A percentile compares a stretch with the other conserved stretches of the same genome.
Evolutionary conservation across 2,113 vertebrate genomes (phyloP).

Genomic region (Connochaetes taurinus): DNA sequence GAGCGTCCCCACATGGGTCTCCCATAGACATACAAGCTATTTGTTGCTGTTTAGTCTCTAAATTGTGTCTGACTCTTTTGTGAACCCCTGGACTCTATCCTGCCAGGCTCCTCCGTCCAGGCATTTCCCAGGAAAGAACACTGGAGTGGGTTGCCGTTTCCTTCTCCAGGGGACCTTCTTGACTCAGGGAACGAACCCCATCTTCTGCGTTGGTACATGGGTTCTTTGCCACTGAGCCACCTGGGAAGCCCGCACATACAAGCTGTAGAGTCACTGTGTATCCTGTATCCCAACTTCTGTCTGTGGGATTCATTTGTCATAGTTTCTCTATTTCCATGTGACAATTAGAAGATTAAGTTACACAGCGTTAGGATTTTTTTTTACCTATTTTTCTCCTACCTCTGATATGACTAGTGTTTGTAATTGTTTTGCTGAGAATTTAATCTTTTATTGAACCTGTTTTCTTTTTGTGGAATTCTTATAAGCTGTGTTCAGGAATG

Average conservation of each 20-base stretch:
- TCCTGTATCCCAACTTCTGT: neutral
- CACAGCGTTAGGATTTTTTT: neutral
- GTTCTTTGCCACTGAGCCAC: neutral
- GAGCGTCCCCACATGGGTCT: neutral
- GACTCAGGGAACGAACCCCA: neutral
- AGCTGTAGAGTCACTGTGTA: rapidly evolving
- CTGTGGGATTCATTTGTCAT: too few relatives aligned
- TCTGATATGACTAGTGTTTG: neutral
- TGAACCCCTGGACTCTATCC: neutral
- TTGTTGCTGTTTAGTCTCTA: neutral
- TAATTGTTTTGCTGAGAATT: conserved; percentile 43
- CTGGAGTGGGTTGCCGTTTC: neutral
- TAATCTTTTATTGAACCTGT: neutral
- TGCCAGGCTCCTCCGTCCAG: neutral
- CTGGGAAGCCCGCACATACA: neutral
- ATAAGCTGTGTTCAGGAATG: neutral
- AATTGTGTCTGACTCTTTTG: neutral
- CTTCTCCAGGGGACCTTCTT: neutral
- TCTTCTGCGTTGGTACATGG: neutral
- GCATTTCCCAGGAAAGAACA: neutral
- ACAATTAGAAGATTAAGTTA: neutral
- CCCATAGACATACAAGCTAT: rapidly evolving
- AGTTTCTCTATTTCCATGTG: neutral
- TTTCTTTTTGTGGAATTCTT: neutral
- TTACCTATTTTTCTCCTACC: neutral